Conservation (phyloP, 2,888 invertebrate genomes). For the Elysia crispata region DNA sequence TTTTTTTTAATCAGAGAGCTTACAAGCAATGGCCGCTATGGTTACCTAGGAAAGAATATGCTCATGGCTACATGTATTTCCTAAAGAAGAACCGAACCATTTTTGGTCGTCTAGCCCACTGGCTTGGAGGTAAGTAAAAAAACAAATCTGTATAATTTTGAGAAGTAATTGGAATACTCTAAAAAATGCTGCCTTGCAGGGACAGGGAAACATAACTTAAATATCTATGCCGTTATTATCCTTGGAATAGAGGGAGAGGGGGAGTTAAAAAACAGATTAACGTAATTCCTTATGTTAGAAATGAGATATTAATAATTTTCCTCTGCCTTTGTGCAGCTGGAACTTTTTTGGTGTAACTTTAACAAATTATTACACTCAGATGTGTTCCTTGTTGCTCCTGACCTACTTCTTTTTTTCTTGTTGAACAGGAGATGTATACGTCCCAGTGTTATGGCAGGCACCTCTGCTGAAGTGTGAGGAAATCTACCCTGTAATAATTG, state of each 20-base stretch:
- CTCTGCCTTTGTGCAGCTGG: too few species aligned
- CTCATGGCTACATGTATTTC: conserved; percentile 79
- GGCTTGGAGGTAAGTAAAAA: conserved; percentile 64
- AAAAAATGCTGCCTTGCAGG: too few species aligned
- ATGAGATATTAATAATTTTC: too few species aligned
- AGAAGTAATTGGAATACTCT: conserved; percentile 42
- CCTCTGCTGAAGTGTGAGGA: conserved; percentile 65
- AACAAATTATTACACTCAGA: too few species aligned
- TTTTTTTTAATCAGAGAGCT: conserved; percentile 76
- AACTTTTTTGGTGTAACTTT: too few species aligned
- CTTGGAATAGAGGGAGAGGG: too few species aligned
- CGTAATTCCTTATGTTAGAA: too few species aligned
- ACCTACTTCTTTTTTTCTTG: not conserved
- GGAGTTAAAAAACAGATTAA: too few species aligned
- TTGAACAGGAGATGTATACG: conserved; percentile 78
- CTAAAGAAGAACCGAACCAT: conserved; percentile 67
- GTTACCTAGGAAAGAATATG: conserved; percentile 81
- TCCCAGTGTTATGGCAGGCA: conserved; percentile 81
- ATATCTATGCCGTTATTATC: too few species aligned
- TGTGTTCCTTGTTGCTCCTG: too few species aligned
- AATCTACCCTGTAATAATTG: conserved; percentile 80
- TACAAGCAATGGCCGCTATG: conserved; percentile 80
- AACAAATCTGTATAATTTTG: too few species aligned
- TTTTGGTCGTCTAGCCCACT: conserved; percentile 69
- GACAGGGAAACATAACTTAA: too few species aligned